Evolutionary conservation across 2,113 vertebrate genomes (phyloP).

Genomic region (Channa argus): DNA sequence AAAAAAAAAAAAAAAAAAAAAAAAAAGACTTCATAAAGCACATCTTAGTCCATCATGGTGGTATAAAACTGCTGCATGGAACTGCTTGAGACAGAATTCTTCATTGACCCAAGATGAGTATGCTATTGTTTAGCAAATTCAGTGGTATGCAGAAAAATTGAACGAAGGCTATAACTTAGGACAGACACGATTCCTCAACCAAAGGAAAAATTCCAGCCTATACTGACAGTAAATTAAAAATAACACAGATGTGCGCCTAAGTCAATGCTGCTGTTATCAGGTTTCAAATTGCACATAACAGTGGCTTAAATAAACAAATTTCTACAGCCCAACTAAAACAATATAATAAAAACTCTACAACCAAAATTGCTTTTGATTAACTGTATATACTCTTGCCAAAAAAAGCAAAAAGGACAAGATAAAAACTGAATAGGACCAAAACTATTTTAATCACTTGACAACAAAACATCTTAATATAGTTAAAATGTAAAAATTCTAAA

Average conservation of each 20-base stretch:
- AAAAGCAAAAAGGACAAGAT: slow-evolving; percentile 43
- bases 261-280: slow-evolving; percentile 30
- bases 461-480: slow-evolving; percentile 59
- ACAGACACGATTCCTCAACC: slow-evolving; percentile 30
- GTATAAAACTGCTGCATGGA: slow-evolving; percentile 24
- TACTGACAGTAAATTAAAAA: slow-evolving; percentile 41
- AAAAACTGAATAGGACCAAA: slow-evolving; percentile 51
- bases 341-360: slow-evolving; percentile 11
- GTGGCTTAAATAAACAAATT: slow-evolving; percentile 46
- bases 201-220: slow-evolving; percentile 30
- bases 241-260: slow-evolving; percentile 17
- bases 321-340: slow-evolving; percentile 24
- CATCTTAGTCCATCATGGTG: slow-evolving; percentile 31
- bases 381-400: slow-evolving; percentile 45
- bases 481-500: slow-evolving; percentile 48
- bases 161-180: slow-evolving; percentile 27
- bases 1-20: slow-evolving; percentile 44
- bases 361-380: slow-evolving; percentile 60
- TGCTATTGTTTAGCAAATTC: slow-evolving; percentile 61
- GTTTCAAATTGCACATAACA: slow-evolving; percentile 51
- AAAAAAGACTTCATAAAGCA: slow-evolving; percentile 28
- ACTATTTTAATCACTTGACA: slow-evolving; percentile 64
- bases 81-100: slow-evolving; percentile 17
- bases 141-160: slow-evolving; percentile 35
- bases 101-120: slow-evolving; percentile 47